These are phyloP conservation scores for Polyommatus icarus DNA, from an alignment of 2,888 invertebrate genomes.

Conservation along the genomic window DNA sequence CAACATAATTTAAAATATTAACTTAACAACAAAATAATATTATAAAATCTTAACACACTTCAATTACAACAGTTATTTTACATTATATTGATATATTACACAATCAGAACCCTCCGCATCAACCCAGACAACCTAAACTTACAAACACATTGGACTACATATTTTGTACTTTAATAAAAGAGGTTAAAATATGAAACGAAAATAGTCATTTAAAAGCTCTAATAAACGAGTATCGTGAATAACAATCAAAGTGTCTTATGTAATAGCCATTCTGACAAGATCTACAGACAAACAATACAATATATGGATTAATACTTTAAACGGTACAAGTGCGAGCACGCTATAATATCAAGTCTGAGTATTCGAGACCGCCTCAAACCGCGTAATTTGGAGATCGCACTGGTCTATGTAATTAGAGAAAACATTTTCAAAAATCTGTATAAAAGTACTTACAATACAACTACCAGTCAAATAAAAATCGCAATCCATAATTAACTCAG, in stretches of 20 bases:
- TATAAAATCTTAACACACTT: background rate
- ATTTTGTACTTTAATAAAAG: slow-evolving; percentile 64
- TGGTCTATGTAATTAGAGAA: slow-evolving; percentile 30
- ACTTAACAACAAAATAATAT: background rate
- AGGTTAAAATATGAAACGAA: slow-evolving; percentile 62
- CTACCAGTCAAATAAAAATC: slow-evolving; percentile 40
- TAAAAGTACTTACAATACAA: slow-evolving; percentile 39
- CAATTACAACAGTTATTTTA: background rate
- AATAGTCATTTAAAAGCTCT: slow-evolving; percentile 57
- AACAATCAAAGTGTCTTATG: slow-evolving; percentile 36
- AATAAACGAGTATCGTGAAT: slow-evolving; percentile 33
- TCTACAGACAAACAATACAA: slow-evolving; percentile 26
- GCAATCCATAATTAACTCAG: slow-evolving; percentile 41
- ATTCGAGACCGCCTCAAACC: slow-evolving; percentile 13
- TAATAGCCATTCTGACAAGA: slow-evolving; percentile 24
- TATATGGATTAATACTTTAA: slow-evolving; percentile 27
- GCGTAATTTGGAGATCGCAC: slow-evolving; percentile 21
- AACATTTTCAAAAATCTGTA: slow-evolving; percentile 31
- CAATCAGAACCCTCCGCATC: background rate
- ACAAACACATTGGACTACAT: slow-evolving; percentile 39
- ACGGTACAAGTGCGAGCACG: slow-evolving; percentile 14
- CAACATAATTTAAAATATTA: background rate
- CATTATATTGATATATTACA: background rate
- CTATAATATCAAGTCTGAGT: slow-evolving; percentile 22
- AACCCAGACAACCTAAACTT: background rate